Conservation (phyloP, 2,113 vertebrate species). For the Acanthisitta chloris region DNA sequence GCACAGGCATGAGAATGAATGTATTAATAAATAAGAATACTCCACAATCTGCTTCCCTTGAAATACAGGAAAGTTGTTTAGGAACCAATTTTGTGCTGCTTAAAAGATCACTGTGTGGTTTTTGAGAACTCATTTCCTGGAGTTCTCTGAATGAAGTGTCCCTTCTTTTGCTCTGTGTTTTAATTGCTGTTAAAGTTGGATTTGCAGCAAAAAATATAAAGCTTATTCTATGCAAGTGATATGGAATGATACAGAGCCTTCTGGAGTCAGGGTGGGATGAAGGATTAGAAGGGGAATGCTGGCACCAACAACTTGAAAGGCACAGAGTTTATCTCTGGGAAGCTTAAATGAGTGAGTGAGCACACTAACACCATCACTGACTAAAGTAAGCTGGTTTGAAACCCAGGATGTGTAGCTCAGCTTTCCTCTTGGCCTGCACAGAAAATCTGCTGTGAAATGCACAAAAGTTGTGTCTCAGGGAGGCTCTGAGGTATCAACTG, state of each 20-base stretch:
- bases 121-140: background rate
- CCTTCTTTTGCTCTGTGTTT: background rate
- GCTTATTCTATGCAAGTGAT: background rate
- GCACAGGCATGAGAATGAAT: background rate
- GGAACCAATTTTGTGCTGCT: background rate
- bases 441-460: conserved; percentile 19
- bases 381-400: background rate
- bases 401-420: background rate
- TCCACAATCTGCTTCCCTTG: background rate
- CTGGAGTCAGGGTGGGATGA: background rate
- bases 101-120: background rate
- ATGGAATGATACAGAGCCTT: background rate
- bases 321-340: background rate
- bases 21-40: background rate
- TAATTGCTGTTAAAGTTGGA: conserved; percentile 7
- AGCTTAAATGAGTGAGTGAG: conserved; percentile 5
- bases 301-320: conserved; percentile 23
- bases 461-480: background rate
- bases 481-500: background rate
- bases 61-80: background rate
- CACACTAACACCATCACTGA: background rate
- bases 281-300: background rate
- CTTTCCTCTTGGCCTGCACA: background rate
- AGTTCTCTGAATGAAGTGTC: background rate
- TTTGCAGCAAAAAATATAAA: background rate